A percentile compares a stretch with the other conserved stretches of the same genome.
Evolutionary conservation across 2,113 vertebrate genomes (phyloP).

Genomic region (Progne subis): DNA sequence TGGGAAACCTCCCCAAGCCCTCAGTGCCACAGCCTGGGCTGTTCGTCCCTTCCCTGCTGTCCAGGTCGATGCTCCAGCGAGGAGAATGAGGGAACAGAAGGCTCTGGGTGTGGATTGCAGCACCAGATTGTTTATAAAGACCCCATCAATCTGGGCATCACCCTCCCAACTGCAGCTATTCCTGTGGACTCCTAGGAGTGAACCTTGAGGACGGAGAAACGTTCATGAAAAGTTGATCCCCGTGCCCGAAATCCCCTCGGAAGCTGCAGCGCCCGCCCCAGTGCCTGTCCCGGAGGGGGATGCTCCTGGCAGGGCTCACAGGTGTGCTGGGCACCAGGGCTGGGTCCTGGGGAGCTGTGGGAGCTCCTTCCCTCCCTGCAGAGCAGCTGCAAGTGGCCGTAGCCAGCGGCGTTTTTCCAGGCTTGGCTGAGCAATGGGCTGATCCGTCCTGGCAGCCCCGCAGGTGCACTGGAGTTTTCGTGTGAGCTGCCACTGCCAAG

Average conservation of each 20-base stretch:
- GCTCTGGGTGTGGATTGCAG: background rate
- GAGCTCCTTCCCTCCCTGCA: fast-evolving
- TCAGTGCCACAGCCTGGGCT: background rate
- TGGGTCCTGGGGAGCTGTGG: background rate
- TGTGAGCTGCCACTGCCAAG: background rate
- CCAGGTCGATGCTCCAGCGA: fast-evolving
- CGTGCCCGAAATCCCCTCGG: background rate
- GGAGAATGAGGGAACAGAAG: background rate
- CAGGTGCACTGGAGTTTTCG: background rate
- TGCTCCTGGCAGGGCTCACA: background rate
- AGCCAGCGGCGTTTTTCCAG: background rate
- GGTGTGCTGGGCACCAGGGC: fast-evolving
- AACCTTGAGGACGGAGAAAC: background rate
- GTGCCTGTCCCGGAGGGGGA: background rate
- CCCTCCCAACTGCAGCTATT: background rate
- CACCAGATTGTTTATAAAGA: background rate
- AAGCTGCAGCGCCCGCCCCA: background rate
- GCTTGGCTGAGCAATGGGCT: background rate
- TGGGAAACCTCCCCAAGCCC: background rate
- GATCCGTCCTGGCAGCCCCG: background rate
- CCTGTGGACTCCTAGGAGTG: fast-evolving
- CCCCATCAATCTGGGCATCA: background rate
- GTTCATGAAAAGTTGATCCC: background rate
- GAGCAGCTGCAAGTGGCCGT: background rate
- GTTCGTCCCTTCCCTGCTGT: background rate